Conservation (phyloP, 2,888 invertebrate species). For the Periphyllus acericola region DNA sequence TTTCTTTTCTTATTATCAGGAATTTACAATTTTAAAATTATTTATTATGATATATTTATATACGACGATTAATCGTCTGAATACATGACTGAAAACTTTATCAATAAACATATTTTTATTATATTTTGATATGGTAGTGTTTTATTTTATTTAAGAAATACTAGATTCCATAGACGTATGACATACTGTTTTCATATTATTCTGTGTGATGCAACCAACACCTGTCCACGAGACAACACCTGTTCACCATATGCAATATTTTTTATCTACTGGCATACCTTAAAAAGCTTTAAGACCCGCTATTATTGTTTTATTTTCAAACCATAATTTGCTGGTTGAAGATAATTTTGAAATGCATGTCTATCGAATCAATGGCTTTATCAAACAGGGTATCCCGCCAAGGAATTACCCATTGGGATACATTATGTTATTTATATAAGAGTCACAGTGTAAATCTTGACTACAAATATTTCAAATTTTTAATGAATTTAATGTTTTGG, state of each 20-base stretch:
- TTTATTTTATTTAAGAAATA: not conserved
- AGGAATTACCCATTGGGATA: no score
- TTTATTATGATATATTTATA: not conserved
- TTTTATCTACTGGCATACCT: not conserved
- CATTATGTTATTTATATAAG: no score
- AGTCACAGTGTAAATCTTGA: no score
- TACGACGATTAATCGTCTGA: not conserved
- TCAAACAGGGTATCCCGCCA: no score
- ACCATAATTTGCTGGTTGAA: not conserved
- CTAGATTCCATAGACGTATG: not conserved
- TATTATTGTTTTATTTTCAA: not conserved
- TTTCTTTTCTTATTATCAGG: not conserved
- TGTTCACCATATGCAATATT: slow-evolving; percentile 4
- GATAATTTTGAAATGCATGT: not conserved
- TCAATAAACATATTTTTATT: not conserved
- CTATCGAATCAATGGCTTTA: not conserved
- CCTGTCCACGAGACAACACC: slow-evolving; percentile 2
- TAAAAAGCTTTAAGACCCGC: not conserved
- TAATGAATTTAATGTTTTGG: no score
- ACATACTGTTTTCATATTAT: not conserved
- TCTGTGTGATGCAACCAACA: not conserved
- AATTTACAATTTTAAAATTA: not conserved
- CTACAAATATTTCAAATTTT: no score
- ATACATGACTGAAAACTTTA: not conserved
- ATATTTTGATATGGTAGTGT: not conserved